Percentiles rank a stretch among this genome's conserved stretches.
Evolutionary conservation across 2,797 vertebrate species (phyloP).

Genomic region (Pipistrellus nathusii): DNA sequence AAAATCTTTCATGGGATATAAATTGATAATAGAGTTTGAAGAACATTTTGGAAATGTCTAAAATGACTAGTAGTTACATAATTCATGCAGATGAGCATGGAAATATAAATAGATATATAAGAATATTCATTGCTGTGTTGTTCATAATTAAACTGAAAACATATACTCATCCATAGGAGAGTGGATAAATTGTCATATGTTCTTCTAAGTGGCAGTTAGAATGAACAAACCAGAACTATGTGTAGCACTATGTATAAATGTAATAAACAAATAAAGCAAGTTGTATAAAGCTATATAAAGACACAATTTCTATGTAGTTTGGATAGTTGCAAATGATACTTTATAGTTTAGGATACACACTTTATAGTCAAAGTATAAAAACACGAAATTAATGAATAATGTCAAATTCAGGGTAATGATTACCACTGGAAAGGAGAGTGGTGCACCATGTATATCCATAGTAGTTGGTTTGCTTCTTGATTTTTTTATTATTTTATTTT

Average conservation of each 20-base stretch:
- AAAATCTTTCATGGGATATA: not conserved
- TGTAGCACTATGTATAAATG: not conserved
- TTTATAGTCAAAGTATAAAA: not conserved
- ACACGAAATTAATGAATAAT: not conserved
- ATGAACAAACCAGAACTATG: not conserved
- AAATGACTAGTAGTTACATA: not conserved
- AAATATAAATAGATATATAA: not conserved
- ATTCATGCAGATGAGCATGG: not conserved
- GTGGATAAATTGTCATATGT: not conserved
- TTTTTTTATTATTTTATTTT: not conserved
- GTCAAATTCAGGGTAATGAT: not conserved
- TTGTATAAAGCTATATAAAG: not conserved
- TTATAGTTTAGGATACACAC: not conserved
- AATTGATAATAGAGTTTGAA: not conserved
- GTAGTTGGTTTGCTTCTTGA: not conserved
- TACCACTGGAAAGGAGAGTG: not conserved
- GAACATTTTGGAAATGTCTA: not conserved
- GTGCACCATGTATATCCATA: not conserved
- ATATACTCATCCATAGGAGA: not conserved
- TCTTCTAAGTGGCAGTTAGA: not conserved
- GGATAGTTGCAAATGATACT: not conserved
- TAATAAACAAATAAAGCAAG: not conserved
- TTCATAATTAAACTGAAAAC: constrained; percentile 7
- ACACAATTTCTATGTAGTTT: not conserved
- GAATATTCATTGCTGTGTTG: not conserved